A percentile compares a stretch with the other conserved stretches of the same genome.
Conservation (phyloP, 2,113 vertebrate genomes). For the Kryptolebias marmoratus region DNA sequence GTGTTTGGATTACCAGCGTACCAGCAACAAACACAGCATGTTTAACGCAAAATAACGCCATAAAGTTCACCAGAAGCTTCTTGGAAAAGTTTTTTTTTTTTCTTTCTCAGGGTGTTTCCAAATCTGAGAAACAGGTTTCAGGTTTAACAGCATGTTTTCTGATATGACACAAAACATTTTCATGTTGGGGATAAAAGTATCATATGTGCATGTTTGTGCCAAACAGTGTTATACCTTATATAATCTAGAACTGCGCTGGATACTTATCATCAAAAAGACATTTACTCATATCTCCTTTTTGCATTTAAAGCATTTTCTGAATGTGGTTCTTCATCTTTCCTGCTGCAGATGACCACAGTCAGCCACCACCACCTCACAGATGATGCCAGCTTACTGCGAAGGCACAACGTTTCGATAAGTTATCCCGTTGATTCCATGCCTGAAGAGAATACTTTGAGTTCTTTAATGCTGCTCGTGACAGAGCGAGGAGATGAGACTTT, state of each 20-base stretch:
- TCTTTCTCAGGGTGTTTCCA: neutral
- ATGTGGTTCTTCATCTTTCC: neutral
- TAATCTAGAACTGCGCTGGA: neutral
- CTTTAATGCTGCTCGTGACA: no score
- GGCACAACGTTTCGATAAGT: neutral
- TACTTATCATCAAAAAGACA: neutral
- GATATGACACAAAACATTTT: constrained; percentile 25
- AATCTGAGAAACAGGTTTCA: constrained; percentile 41
- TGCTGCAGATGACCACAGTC: constrained; percentile 8
- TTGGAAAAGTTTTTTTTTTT: constrained; percentile 22
- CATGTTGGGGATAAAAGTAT: neutral
- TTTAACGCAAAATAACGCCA: constrained; percentile 60
- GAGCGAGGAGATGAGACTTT: accelerated
- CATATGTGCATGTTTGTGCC: neutral
- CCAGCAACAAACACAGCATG: constrained; percentile 60
- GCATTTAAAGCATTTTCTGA: neutral
- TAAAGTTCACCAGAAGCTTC: constrained; percentile 61
- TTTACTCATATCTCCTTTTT: neutral
- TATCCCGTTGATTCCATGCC: constrained; percentile 13
- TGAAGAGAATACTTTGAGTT: constrained; percentile 19
- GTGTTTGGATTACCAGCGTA: constrained; percentile 40
- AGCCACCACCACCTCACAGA: neutral
- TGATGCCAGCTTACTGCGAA: constrained; percentile 6
- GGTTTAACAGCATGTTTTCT: constrained; percentile 12
- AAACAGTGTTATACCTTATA: neutral